Evolutionary conservation across 1,140 invertebrate genomes (phyloP).

Genomic region (Drosophila funebris): DNA sequence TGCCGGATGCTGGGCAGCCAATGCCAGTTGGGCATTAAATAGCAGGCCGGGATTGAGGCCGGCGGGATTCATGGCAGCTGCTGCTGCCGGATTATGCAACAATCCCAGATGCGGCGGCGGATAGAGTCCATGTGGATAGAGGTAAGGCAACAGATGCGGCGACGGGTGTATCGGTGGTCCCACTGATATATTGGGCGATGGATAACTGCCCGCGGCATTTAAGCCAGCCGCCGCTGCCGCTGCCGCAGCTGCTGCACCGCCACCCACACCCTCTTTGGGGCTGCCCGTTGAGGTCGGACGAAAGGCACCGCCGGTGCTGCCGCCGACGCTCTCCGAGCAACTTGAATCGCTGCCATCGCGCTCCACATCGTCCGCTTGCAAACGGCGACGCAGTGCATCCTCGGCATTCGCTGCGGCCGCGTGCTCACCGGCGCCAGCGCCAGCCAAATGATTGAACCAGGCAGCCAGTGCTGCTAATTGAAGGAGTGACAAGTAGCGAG

Average conservation of each 20-base stretch:
- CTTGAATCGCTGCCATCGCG: slow-evolving; percentile 87
- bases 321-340: slow-evolving; percentile 86
- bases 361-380: slow-evolving; percentile 86
- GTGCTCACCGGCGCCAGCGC: slow-evolving; percentile 81
- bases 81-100: slow-evolving; percentile 85
- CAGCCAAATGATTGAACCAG: slow-evolving; percentile 85
- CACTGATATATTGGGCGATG: slow-evolving; percentile 93
- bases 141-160: slow-evolving; percentile 92
- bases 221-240: slow-evolving; percentile 85
- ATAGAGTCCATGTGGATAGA: slow-evolving; percentile 94
- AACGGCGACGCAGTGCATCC: slow-evolving; percentile 85
- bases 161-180: slow-evolving; percentile 94
- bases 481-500: background rate
- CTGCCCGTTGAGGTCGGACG: slow-evolving; percentile 85
- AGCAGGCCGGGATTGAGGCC: slow-evolving; percentile 90
- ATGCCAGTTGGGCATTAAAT: slow-evolving; percentile 91
- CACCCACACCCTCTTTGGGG: slow-evolving; percentile 84
- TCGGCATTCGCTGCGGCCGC: slow-evolving; percentile 83
- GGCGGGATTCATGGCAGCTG: slow-evolving; percentile 85
- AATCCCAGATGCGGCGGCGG: slow-evolving; percentile 89
- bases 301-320: slow-evolving; percentile 85
- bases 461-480: slow-evolving; percentile 82
- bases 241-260: slow-evolving; percentile 84
- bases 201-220: slow-evolving; percentile 86
- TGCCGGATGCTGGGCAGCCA: slow-evolving; percentile 92